These are phyloP conservation scores for Drosophila seguyi DNA, from an alignment of 1,140 invertebrate genomes.

Conservation along the genomic window DNA sequence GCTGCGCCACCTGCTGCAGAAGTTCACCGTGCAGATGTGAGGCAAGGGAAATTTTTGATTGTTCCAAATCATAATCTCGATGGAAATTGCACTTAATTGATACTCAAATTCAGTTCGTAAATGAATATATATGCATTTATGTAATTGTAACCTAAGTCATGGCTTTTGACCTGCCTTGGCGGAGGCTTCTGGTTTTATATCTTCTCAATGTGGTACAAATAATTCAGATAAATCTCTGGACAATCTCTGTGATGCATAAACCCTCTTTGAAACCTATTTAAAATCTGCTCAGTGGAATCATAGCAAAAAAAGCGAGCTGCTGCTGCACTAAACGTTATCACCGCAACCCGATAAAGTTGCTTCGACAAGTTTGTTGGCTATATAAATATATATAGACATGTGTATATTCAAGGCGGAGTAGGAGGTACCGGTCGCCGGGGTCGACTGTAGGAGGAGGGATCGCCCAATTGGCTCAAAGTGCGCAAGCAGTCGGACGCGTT, in stretches of 20 bases:
- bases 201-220: background rate
- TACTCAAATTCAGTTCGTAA: conserved; percentile 7
- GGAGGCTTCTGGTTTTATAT: background rate
- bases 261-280: too few species aligned
- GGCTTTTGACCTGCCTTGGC: conserved; percentile 6
- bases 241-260: too few species aligned
- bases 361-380: background rate
- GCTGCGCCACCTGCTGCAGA: conserved; percentile 86
- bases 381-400: background rate
- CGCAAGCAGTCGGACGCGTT: conserved; percentile 40
- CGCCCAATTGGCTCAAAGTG: conserved; percentile 63
- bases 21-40: conserved; percentile 59
- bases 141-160: background rate
- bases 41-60: background rate
- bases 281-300: too few species aligned
- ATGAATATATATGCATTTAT: background rate
- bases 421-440: background rate
- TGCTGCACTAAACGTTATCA: conserved; percentile 19
- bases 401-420: background rate
- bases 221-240: too few species aligned
- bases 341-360: conserved; percentile 21
- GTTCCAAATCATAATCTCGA: background rate
- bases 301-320: background rate
- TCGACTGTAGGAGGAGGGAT: conserved; percentile 13
- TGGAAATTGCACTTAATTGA: conserved; percentile 4